Conservation (phyloP, 53 echinoderm and acorn worm genomes). For the Patiria pectinifera region DNA sequence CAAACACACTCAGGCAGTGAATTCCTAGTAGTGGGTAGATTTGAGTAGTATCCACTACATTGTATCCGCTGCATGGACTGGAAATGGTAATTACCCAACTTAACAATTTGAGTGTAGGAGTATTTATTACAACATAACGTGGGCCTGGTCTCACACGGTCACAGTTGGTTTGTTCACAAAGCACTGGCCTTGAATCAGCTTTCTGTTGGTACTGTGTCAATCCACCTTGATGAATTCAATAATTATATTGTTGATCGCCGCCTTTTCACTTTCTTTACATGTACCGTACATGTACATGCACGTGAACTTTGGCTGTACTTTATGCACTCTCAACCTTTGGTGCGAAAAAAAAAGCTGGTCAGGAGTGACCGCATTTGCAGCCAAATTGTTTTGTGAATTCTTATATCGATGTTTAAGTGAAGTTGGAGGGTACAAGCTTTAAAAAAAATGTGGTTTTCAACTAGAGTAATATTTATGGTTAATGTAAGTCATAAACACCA, state of each 20-base stretch:
- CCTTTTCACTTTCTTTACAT: neutral
- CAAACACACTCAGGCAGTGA: neutral
- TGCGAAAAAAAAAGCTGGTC: neutral
- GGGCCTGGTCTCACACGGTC: no score
- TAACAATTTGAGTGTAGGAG: no score
- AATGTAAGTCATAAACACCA: no score
- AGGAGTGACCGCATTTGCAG: neutral
- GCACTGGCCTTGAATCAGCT: neutral
- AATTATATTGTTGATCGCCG: neutral
- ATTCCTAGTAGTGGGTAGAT: neutral
- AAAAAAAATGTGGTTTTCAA: neutral
- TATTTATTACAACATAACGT: no score
- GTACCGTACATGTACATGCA: neutral
- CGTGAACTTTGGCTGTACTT: neutral
- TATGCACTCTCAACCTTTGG: neutral
- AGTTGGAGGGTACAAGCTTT: neutral
- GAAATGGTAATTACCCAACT: no score
- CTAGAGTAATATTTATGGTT: no score
- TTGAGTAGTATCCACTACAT: neutral
- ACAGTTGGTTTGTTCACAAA: no score
- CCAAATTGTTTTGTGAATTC: neutral
- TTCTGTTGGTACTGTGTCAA: neutral
- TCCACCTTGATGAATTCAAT: neutral
- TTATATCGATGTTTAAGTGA: neutral
- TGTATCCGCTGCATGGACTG: no score